Evolutionary conservation across 2,113 vertebrate species (phyloP).

Genomic region (Sarotherodon lohbergeri): DNA sequence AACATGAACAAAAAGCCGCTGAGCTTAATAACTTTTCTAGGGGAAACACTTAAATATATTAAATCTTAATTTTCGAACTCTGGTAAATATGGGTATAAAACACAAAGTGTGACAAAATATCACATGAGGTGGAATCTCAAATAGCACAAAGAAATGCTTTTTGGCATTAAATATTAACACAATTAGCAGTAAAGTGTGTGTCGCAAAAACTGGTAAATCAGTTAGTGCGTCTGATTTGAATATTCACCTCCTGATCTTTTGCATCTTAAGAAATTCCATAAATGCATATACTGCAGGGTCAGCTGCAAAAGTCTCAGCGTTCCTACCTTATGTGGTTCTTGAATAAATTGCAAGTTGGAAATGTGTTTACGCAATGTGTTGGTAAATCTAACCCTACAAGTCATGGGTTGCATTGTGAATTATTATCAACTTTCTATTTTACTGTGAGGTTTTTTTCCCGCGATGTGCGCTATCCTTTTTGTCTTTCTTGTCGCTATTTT

Average conservation of each 20-base stretch:
- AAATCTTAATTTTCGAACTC: accelerated
- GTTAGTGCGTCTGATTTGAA: not conserved
- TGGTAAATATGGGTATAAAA: not conserved
- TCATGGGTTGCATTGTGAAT: not conserved
- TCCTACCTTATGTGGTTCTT: not conserved
- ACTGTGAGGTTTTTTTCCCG: not conserved
- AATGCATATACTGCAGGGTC: not conserved
- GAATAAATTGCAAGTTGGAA: accelerated
- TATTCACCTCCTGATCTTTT: accelerated
- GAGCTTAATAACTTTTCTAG: not conserved
- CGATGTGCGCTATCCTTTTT: accelerated
- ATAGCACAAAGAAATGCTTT: not conserved
- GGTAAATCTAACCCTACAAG: not conserved
- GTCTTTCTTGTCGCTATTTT: not conserved
- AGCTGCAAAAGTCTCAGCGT: accelerated
- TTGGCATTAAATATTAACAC: not conserved
- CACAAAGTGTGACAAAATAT: not conserved
- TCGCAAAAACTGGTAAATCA: not conserved
- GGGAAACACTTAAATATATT: not conserved
- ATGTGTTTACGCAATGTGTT: accelerated
- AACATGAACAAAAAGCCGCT: not conserved
- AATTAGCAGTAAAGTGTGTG: not conserved
- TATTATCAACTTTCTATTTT: not conserved
- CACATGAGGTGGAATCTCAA: not conserved
- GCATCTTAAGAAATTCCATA: not conserved